Conservation (phyloP, 1,140 invertebrate species). For the Drosophila sulfurigaster region DNA sequence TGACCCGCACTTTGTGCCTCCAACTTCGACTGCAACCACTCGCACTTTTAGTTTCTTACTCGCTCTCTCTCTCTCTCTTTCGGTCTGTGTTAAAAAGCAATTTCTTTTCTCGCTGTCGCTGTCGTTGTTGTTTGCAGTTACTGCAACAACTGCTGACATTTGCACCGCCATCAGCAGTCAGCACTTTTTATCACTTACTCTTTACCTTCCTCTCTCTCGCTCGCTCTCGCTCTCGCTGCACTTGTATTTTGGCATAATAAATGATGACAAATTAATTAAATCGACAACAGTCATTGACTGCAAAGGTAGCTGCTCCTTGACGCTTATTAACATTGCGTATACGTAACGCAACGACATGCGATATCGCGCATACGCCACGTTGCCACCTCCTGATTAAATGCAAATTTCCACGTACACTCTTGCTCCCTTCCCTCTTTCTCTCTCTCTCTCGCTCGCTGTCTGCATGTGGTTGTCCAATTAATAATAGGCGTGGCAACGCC, state of each 20-base stretch:
- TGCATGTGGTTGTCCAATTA: constrained; percentile 32
- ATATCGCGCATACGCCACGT: constrained; percentile 45
- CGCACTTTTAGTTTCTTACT: constrained; percentile 27
- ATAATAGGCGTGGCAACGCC: constrained; percentile 23
- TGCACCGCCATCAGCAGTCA: constrained; percentile 45
- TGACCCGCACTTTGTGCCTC: constrained; percentile 32
- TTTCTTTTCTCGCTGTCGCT: constrained; percentile 54
- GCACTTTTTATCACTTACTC: constrained; percentile 8
- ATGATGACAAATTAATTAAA: constrained; percentile 83
- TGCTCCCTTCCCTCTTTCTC: neutral
- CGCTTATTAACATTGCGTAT: constrained; percentile 51
- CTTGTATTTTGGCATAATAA: constrained; percentile 72
- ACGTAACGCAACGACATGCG: constrained; percentile 19
- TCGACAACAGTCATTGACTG: constrained; percentile 55
- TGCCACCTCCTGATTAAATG: constrained; percentile 42
- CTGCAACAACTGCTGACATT: constrained; percentile 46
- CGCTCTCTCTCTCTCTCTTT: neutral
- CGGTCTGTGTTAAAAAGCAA: constrained; percentile 72
- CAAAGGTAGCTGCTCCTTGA: neutral
- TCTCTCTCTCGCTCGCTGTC: neutral
- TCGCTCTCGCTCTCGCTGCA: neutral
- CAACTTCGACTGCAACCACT: neutral
- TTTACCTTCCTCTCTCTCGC: neutral
- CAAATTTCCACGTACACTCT: constrained; percentile 21
- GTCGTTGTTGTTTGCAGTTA: constrained; percentile 22